Percentiles rank a stretch among this genome's conserved stretches.
These are phyloP conservation scores for Pantala flavescens DNA, from an alignment of 1,140 invertebrate species.

Conservation along the genomic window DNA sequence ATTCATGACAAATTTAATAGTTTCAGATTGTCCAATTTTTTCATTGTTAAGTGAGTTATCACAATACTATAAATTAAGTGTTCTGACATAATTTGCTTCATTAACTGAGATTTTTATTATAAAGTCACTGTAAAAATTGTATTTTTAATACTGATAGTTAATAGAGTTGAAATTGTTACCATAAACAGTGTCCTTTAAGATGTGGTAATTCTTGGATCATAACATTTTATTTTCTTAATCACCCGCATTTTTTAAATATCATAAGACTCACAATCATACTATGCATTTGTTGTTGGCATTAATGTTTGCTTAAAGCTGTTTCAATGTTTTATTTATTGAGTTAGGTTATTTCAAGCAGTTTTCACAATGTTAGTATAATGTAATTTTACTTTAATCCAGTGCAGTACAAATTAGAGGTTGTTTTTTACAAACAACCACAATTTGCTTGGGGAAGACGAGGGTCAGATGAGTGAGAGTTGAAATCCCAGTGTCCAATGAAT, in stretches of 20 bases:
- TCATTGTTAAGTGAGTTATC: background rate
- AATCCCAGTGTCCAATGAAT: constrained; percentile 5
- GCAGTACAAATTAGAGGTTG: constrained; percentile 15
- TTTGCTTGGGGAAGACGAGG: background rate
- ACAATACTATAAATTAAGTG: constrained; percentile 7
- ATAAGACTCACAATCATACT: background rate
- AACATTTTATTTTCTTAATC: constrained; percentile 8
- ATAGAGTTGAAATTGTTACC: constrained; percentile 10
- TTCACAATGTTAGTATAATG: background rate
- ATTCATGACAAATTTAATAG: background rate
- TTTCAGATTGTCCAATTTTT: constrained; percentile 9
- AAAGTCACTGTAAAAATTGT: constrained; percentile 10
- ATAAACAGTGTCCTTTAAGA: constrained; percentile 2
- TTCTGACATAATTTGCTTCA: constrained; percentile 2
- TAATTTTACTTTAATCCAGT: constrained; percentile 14
- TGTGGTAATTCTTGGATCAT: background rate
- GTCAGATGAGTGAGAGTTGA: background rate
- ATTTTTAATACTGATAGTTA: constrained; percentile 11
- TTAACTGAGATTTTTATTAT: constrained; percentile 8
- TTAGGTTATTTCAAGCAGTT: constrained; percentile 4
- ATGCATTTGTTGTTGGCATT: background rate
- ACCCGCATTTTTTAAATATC: constrained; percentile 4
- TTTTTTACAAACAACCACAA: background rate
- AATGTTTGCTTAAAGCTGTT: constrained; percentile 2
- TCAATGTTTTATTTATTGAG: constrained; percentile 13